These are phyloP conservation scores for Anneissia japonica DNA, from an alignment of 35 echinoderm and acorn worm species.

Conservation along the genomic window DNA sequence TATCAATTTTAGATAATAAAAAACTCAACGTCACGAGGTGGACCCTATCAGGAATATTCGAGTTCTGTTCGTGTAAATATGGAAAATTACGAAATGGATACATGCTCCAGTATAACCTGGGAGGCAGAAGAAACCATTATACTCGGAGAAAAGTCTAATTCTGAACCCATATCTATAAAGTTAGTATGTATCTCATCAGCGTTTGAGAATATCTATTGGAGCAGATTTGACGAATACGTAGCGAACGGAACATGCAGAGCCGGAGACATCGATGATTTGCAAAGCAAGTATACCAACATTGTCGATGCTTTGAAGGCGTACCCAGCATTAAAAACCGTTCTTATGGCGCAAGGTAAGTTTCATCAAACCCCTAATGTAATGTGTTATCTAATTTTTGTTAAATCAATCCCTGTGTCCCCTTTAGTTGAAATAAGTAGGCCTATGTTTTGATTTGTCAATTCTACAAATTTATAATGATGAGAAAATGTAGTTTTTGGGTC, in stretches of 20 bases:
- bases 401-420: no score
- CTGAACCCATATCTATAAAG: conserved; percentile 28
- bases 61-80: neutral
- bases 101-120: neutral
- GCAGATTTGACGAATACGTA: conserved; percentile 19
- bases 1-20: neutral
- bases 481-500: no score
- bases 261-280: neutral
- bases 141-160: neutral
- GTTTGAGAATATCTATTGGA: conserved; percentile 26
- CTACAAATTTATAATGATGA: no score
- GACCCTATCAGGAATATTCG: neutral
- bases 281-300: neutral
- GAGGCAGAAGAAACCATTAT: neutral
- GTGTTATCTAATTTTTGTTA: no score
- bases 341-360: conserved; percentile 6
- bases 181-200: conserved; percentile 38
- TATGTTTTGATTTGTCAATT: no score
- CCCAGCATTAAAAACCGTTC: neutral
- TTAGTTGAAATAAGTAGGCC: no score
- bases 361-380: no score
- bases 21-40: neutral
- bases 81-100: neutral
- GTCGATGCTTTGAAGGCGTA: neutral
- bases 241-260: neutral